A percentile compares a stretch with the other conserved stretches of the same genome.
Conservation (phyloP, 2,888 invertebrate species). For the Protodeltote pygarga region DNA sequence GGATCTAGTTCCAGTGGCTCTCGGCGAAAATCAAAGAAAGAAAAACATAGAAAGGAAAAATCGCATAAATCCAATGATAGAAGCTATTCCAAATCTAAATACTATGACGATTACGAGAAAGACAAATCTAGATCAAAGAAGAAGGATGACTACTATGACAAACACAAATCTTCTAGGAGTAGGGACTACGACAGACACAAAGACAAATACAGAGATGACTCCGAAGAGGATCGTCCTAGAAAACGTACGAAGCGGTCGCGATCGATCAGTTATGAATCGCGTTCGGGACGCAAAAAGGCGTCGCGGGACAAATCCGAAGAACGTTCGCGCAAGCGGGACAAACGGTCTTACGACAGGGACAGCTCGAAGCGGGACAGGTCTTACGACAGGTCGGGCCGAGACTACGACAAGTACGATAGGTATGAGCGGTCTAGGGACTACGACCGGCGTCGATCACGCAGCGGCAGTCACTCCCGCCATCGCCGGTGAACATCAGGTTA, state of each 20-base stretch:
- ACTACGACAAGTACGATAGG: constrained; percentile 74
- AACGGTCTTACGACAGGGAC: constrained; percentile 66
- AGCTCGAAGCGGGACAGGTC: constrained; percentile 59
- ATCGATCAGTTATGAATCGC: constrained; percentile 72
- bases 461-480: constrained; percentile 71
- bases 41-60: constrained; percentile 67
- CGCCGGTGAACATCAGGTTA: constrained; percentile 83
- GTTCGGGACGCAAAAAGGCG: constrained; percentile 59
- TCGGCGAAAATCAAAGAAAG: constrained; percentile 66
- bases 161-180: constrained; percentile 66
- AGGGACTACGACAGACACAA: constrained; percentile 67
- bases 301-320: constrained; percentile 65
- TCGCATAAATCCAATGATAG: constrained; percentile 63
- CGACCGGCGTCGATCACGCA: constrained; percentile 73
- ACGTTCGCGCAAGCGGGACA: constrained; percentile 64
- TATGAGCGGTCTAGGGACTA: constrained; percentile 82
- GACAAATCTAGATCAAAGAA: constrained; percentile 64
- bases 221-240: constrained; percentile 71
- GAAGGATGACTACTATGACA: constrained; percentile 69
- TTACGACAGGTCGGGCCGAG: constrained; percentile 51
- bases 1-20: constrained; percentile 70
- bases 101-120: constrained; percentile 66
- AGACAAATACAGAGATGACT: constrained; percentile 74
- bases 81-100: constrained; percentile 62
- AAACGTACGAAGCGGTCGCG: constrained; percentile 73